A percentile compares a stretch with the other conserved stretches of the same genome.
These are phyloP conservation scores for Tribolium castaneum DNA, from an alignment of 1,140 invertebrate species.

Conservation along the genomic window DNA sequence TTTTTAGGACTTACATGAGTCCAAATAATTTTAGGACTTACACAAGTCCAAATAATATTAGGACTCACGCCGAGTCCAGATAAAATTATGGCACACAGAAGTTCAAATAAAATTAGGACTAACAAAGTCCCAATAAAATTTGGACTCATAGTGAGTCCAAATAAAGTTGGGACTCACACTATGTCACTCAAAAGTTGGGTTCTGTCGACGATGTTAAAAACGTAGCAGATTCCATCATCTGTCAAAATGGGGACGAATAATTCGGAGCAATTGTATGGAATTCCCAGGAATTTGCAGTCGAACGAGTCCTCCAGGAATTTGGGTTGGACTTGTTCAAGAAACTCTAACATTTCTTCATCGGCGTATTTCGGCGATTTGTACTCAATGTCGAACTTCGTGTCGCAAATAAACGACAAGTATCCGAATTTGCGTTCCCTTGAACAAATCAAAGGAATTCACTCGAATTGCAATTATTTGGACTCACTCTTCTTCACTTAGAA, in stretches of 20 bases:
- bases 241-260: background rate
- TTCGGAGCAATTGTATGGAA: background rate
- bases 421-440: background rate
- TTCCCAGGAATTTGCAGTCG: background rate
- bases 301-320: background rate
- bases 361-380: background rate
- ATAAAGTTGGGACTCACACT: background rate
- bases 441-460: background rate
- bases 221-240: background rate
- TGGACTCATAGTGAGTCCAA: too few relatives aligned
- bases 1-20: too few relatives aligned
- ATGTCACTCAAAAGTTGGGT: background rate
- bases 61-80: too few relatives aligned
- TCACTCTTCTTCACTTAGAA: background rate
- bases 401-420: background rate
- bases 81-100: too few relatives aligned
- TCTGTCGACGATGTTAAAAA: background rate
- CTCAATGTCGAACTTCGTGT: background rate
- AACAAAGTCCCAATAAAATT: too few relatives aligned
- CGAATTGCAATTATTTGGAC: background rate
- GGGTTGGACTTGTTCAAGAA: background rate
- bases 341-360: background rate
- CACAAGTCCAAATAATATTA: too few relatives aligned
- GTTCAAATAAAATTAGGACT: too few relatives aligned
- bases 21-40: too few relatives aligned